Base-by-base conservation (phyloP, 1,140 invertebrate genomes). In the Acromyrmex charruanus region DNA sequence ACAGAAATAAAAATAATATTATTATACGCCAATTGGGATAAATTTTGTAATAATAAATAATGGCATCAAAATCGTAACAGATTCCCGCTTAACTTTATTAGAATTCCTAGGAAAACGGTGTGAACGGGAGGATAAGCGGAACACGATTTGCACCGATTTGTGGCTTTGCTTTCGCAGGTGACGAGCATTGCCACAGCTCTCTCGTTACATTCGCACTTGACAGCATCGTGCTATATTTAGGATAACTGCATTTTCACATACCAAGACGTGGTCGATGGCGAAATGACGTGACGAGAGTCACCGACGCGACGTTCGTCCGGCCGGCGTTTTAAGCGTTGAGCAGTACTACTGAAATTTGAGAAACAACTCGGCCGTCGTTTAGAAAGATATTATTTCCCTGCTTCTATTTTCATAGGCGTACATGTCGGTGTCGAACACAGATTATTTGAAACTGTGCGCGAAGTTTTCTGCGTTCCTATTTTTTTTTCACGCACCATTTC, bases 21-120 rank as follows among this genome's bases (percentile, higher is more conserved):
- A 44, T 44, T 44, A 44, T 10, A 9, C 14, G 3, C 21, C 66
- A 39, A 44, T 68, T n/a, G 25, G 53, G 55, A 84, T 63, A 51
- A 84, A 84, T 44, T 25, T 25, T 39, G 3, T 25, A 55, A 53
- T 49, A 81, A 81, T 71, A 84, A 75, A 75, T 75, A 74, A 75
- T n/a, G 77, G 2, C 49, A 28, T 21, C 31, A 55, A n/a, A 61
- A 10, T 53, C 14, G n/a, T 18, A 18, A 16, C 18, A 39, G 6
- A 9, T 44, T 7, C 16, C 51, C 35, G 65, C 5, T 21, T 49
- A 16, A 16, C 18, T 61, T 51, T 31, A 21, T 1, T n/a, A 16
- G 10, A 1, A 16, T 58, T 72, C 2, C 53, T 44, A 74, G 16
- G 10, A 35, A 72, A 61, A 16, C 35, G 4, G 39, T 3, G 10